These are phyloP conservation scores for Phoenicopterus ruber DNA, from an alignment of 2,113 vertebrate species.

Conservation along the genomic window DNA sequence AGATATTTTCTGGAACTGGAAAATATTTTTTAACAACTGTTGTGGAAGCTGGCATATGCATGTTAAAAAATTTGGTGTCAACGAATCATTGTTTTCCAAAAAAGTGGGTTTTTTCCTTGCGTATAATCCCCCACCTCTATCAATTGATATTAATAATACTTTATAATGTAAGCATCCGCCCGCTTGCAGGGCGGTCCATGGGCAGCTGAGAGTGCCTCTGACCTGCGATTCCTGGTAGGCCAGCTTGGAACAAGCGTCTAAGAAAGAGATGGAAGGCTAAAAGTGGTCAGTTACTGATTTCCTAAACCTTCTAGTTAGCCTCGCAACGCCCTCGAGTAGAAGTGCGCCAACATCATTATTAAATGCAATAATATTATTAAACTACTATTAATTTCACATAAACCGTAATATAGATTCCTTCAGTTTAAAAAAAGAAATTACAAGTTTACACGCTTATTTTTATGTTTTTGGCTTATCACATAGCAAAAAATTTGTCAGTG, in stretches of 20 bases:
- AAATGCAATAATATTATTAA: neutral
- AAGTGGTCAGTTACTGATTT: neutral
- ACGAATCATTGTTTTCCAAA: neutral
- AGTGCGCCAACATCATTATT: neutral
- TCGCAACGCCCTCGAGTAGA: neutral
- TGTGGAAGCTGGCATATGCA: neutral
- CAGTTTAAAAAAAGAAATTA: neutral
- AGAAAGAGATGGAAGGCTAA: neutral
- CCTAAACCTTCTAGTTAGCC: neutral
- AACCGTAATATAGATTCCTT: neutral
- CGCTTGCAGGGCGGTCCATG: neutral
- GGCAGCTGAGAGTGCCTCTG: neutral
- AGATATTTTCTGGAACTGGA: neutral
- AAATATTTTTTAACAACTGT: neutral
- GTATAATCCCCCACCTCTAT: neutral
- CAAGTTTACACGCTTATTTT: neutral
- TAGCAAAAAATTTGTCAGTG: neutral
- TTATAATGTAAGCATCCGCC: neutral
- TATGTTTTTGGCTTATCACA: neutral
- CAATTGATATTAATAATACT: neutral
- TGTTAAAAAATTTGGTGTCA: neutral
- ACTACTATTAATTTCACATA: neutral
- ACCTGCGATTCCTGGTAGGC: neutral
- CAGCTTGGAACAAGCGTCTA: neutral
- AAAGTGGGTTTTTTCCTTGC: neutral